These are phyloP conservation scores for Toxostoma redivivum DNA, from an alignment of 2,113 vertebrate species.

Conservation along the genomic window DNA sequence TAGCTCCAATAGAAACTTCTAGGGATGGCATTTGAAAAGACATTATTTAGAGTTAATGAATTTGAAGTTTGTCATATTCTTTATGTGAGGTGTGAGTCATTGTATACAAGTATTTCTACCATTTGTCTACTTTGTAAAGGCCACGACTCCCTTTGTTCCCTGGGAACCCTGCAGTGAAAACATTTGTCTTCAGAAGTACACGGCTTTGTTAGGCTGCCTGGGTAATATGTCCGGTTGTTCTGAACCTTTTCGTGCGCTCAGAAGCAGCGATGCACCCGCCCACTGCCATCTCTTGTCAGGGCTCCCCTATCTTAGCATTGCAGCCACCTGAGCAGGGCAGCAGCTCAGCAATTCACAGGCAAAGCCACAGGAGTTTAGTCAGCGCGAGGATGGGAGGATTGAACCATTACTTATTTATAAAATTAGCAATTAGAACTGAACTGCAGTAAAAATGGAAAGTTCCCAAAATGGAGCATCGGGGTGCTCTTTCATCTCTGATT, in stretches of 20 bases:
- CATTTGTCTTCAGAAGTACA: neutral
- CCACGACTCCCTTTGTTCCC: neutral
- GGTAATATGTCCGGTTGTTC: neutral
- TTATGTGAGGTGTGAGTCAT: conserved; percentile 14
- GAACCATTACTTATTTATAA: neutral
- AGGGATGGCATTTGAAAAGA: conserved; percentile 21
- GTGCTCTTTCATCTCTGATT: neutral
- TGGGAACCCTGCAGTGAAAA: neutral
- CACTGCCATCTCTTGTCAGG: accelerated
- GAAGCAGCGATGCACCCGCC: accelerated
- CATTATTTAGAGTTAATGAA: conserved; percentile 44
- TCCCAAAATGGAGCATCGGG: neutral
- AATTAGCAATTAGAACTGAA: neutral
- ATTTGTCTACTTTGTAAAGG: neutral
- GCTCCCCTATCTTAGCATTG: neutral
- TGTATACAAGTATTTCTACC: neutral
- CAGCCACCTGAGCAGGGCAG: neutral
- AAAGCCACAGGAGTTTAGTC: neutral
- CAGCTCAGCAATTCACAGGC: neutral
- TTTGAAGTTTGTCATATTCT: conserved; percentile 39
- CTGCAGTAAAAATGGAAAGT: neutral
- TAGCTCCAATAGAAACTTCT: conserved; percentile 19
- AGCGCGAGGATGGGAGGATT: neutral
- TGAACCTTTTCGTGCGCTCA: neutral
- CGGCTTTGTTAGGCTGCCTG: neutral